Conservation (phyloP, 2,888 invertebrate species). For the Zhuqinia jingwanae region DNA sequence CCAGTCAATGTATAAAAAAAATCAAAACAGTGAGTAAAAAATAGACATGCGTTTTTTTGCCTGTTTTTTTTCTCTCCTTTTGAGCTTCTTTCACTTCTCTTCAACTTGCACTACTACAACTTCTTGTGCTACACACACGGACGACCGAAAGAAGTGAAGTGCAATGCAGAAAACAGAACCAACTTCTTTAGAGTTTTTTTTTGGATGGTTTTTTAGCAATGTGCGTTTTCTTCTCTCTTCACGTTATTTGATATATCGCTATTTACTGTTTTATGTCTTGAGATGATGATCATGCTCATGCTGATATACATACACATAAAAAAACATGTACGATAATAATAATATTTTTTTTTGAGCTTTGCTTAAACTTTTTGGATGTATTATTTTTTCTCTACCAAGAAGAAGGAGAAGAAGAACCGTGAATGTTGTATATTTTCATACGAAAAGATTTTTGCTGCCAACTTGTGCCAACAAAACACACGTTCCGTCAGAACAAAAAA, state of each 20-base stretch:
- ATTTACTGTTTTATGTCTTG: constrained; percentile 56
- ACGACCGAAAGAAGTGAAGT: constrained; percentile 41
- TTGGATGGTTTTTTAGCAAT: constrained; percentile 68
- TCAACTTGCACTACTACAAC: constrained; percentile 23
- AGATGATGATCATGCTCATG: constrained; percentile 8
- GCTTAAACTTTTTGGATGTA: constrained; percentile 23
- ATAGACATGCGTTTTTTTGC: constrained; percentile 75
- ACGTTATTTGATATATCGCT: constrained; percentile 39
- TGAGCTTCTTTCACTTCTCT: constrained; percentile 41
- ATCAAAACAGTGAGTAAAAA: constrained; percentile 79
- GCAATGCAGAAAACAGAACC: constrained; percentile 68
- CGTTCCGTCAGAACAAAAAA: neutral
- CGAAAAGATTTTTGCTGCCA: constrained; percentile 37
- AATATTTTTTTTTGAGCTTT: constrained; percentile 38
- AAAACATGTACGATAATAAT: constrained; percentile 30
- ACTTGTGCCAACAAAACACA: constrained; percentile 57
- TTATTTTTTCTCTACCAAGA: neutral
- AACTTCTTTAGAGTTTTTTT: constrained; percentile 69
- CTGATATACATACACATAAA: neutral
- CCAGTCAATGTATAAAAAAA: constrained; percentile 74
- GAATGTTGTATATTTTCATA: constrained; percentile 46
- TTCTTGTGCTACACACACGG: neutral
- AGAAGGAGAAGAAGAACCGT: too few relatives aligned
- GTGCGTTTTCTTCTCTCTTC: constrained; percentile 55
- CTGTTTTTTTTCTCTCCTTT: constrained; percentile 41